Base-by-base conservation (phyloP, 2,888 invertebrate genomes). In the Entomobrya proxima region DNA sequence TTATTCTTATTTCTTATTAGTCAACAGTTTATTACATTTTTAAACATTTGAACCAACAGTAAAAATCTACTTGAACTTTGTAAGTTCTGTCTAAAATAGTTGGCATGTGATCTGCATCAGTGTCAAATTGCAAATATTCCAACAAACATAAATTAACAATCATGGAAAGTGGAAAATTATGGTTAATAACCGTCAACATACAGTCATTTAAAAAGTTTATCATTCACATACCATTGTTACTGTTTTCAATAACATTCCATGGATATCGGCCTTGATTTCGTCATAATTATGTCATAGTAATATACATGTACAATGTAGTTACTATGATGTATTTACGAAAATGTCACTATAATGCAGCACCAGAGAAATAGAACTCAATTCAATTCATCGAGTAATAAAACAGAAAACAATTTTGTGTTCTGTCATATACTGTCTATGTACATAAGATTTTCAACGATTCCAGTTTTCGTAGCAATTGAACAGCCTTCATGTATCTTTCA, bases 241-340 rank as follows among this genome's bases (percentile, higher is more conserved):
- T 74, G 74, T 74, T 81, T 75, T 81, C 81, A 72, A 81, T 74
- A 81, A 81, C 47, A 27, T 50, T 72, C n/a, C n/a, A n/a, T n/a
- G n/a, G n/a, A n/a, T n/a, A n/a, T 81, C 74, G 81, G 61, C 81
- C 81, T 81, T 81, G 81, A 74, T 81, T 74, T 55, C 47, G 74
- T 32, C 81, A 81, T 74, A 72, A 44, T 75, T 21, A 67, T n/a
- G 0, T 67, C 61, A 27, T 30, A 30, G 15, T 61, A 9, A 37
- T 15, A 35, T 32, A 61, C 67, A 67, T n/a, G n/a, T n/a, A 67
- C 67, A 67, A 67, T 67, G 67, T n/a, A n/a, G n/a, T n/a, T n/a
- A 24, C 9, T 27, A 24, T 24, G 21, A 11, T 21, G 30, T 18
- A 55, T 15, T 55, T 7, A 55, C 18, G 55, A 55, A 67, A 67